Evolutionary conservation across 2,888 invertebrate species (phyloP).

Genomic region (Drosophila neotestacea): DNA sequence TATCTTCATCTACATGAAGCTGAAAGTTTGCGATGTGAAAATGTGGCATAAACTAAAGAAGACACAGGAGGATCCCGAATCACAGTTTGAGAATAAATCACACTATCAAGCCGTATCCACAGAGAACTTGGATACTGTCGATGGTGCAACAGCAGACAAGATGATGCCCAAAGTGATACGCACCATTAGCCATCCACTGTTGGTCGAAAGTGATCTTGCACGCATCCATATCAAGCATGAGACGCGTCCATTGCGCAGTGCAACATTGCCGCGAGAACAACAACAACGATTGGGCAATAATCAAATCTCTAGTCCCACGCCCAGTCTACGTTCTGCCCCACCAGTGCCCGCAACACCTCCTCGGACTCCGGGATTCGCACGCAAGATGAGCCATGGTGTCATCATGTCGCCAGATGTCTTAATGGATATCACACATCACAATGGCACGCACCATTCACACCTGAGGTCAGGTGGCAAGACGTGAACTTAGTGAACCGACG

Average conservation of each 20-base stretch:
- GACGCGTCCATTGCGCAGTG: slow-evolving; percentile 57
- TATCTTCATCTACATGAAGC: slow-evolving; percentile 65
- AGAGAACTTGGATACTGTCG: slow-evolving; percentile 64
- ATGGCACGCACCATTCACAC: slow-evolving; percentile 2
- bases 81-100: slow-evolving; percentile 54
- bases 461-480: slow-evolving; percentile 16
- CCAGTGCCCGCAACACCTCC: slow-evolving; percentile 60
- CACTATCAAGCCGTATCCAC: slow-evolving; percentile 64
- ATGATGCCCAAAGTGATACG: slow-evolving; percentile 59
- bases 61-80: slow-evolving; percentile 64
- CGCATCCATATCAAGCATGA: slow-evolving; percentile 67
- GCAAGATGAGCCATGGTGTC: slow-evolving; percentile 55
- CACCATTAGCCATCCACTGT: slow-evolving; percentile 68
- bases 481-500: slow-evolving; percentile 7
- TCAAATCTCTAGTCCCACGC: slow-evolving; percentile 57
- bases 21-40: slow-evolving; percentile 65
- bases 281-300: slow-evolving; percentile 27
- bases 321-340: slow-evolving; percentile 63
- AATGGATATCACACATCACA: slow-evolving; percentile 42
- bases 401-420: slow-evolving; percentile 69
- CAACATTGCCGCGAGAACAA: slow-evolving; percentile 53
- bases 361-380: slow-evolving; percentile 50
- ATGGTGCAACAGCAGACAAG: slow-evolving; percentile 23
- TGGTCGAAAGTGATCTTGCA: slow-evolving; percentile 64
- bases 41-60: slow-evolving; percentile 70